These are phyloP conservation scores for Pelodiscus sinensis DNA, from an alignment of 2,113 vertebrate species.

Conservation along the genomic window DNA sequence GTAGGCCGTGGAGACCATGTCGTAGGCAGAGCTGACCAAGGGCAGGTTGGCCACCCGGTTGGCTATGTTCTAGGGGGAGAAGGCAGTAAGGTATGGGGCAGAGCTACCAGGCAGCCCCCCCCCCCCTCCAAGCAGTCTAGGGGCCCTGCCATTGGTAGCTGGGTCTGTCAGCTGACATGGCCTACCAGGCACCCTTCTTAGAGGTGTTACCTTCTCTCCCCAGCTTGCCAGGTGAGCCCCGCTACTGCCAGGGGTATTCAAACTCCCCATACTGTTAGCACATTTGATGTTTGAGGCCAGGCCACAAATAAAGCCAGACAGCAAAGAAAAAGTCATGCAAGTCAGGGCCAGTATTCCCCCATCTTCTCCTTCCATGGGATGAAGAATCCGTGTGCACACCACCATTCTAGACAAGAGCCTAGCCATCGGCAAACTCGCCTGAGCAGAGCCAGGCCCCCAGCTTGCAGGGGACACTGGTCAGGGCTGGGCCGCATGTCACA, in stretches of 20 bases:
- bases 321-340: background rate
- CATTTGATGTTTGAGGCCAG: too few species aligned
- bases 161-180: background rate
- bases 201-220: too few species aligned
- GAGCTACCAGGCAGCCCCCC: background rate
- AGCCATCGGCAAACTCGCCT: too few species aligned
- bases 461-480: too few species aligned
- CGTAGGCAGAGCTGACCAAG: conserved; percentile 86
- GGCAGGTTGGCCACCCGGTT: conserved; percentile 81
- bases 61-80: conserved; percentile 75
- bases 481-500: too few species aligned
- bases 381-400: too few species aligned
- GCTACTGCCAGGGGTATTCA: background rate
- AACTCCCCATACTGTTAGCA: background rate
- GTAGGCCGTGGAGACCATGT: conserved; percentile 80
- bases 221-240: too few species aligned
- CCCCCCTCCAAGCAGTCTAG: background rate
- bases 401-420: too few species aligned
- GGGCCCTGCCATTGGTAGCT: background rate
- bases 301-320: background rate
- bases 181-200: background rate
- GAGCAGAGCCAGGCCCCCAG: too few species aligned
- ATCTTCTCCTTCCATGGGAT: too few species aligned
- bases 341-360: too few species aligned
- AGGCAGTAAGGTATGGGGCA: background rate